A percentile compares a stretch with the other conserved stretches of the same genome.
phyloP scores from a whole-genome alignment of 2,113 vertebrate species.

The Pluvialis apricaria region DNA sequence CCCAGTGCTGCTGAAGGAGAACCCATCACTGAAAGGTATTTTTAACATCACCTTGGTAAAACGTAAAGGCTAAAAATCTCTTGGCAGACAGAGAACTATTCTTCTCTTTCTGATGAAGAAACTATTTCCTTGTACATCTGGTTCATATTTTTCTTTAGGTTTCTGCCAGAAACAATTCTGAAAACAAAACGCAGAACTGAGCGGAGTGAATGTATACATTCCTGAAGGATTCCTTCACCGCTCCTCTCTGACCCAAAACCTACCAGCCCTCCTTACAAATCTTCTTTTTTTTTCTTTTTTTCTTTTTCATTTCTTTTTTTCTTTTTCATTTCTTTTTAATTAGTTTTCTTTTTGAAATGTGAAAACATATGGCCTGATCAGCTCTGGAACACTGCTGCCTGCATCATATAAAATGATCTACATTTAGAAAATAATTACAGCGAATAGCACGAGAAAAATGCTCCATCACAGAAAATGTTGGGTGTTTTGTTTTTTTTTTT shows the following conservation, averaged over 20 bases:
- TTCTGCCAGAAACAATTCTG: constrained; percentile 77
- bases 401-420: constrained; percentile 26
- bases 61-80: constrained; percentile 36
- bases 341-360: constrained; percentile 48
- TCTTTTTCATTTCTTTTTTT: not conserved
- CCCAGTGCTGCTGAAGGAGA: not conserved
- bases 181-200: constrained; percentile 71
- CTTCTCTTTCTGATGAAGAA: constrained; percentile 68
- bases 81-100: constrained; percentile 66
- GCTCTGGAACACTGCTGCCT: constrained; percentile 44
- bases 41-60: constrained; percentile 54
- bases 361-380: constrained; percentile 63
- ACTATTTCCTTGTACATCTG: constrained; percentile 77
- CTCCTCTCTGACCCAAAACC: constrained; percentile 27
- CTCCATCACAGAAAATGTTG: not conserved
- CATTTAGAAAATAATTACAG: constrained; percentile 64
- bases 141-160: constrained; percentile 76
- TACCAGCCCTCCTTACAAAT: constrained; percentile 34
- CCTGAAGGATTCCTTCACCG: constrained; percentile 69
- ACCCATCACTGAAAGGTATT: not conserved
- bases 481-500: not conserved
- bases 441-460: not conserved
- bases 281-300: not conserved
- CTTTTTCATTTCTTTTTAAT: constrained; percentile 47
- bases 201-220: constrained; percentile 58